These are phyloP conservation scores for Rhadina sibilatrix DNA, from an alignment of 2,113 vertebrate genomes.

Conservation along the genomic window DNA sequence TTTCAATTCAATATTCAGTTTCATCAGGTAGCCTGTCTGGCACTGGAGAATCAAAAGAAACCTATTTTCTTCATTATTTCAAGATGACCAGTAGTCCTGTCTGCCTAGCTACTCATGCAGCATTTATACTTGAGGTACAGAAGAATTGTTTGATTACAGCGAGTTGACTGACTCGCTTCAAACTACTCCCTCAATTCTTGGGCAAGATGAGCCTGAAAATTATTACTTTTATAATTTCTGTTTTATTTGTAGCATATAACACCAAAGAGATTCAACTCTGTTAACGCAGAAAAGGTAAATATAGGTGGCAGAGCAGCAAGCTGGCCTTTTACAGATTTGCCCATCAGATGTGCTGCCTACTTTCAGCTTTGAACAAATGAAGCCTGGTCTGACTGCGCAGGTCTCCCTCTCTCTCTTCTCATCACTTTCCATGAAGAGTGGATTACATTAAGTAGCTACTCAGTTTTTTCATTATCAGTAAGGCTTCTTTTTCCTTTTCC, in stretches of 20 bases:
- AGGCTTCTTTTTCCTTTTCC: not conserved
- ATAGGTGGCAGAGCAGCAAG: not conserved
- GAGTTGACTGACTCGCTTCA: not conserved
- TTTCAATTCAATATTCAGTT: not conserved
- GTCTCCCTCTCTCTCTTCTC: not conserved
- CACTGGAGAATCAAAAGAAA: not conserved
- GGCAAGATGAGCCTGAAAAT: not conserved
- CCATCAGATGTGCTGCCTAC: not conserved
- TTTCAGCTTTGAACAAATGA: not conserved
- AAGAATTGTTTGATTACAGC: not conserved
- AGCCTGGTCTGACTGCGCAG: rapidly evolving
- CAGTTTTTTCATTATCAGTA: not conserved
- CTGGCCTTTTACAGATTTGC: not conserved
- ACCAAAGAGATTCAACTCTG: not conserved
- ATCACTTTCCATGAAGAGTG: not conserved
- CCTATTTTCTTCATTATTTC: not conserved
- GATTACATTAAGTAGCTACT: slow-evolving; percentile 42
- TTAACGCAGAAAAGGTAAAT: not conserved
- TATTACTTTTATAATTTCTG: not conserved
- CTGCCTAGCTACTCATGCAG: not conserved
- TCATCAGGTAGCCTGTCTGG: not conserved
- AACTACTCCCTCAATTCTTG: not conserved
- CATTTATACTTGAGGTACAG: not conserved
- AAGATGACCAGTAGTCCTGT: not conserved
- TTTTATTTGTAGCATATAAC: not conserved